phyloP scores from a whole-genome alignment of 1,140 invertebrate genomes.

The Drosophila saltans region DNA sequence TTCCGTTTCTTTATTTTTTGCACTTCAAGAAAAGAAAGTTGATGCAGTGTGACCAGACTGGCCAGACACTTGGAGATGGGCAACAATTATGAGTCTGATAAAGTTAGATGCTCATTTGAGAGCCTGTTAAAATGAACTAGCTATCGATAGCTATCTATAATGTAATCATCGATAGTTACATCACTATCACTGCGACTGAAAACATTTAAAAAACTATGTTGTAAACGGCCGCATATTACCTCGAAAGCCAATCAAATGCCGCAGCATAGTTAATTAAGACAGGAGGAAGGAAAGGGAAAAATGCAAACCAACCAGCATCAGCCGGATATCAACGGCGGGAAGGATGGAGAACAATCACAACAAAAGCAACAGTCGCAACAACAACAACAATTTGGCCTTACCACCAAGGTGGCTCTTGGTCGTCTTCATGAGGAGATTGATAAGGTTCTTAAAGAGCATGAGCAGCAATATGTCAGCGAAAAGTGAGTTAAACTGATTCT shows the following conservation, averaged over 20 bases:
- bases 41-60: constrained; percentile 30
- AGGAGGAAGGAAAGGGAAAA: constrained; percentile 13
- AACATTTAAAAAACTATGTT: constrained; percentile 7
- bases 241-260: constrained; percentile 1
- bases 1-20: constrained; percentile 44
- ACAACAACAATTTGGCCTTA: constrained; percentile 60
- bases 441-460: constrained; percentile 77
- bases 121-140: neutral
- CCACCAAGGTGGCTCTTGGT: constrained; percentile 83
- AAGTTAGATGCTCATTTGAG: neutral
- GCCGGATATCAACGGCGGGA: neutral
- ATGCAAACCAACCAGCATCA: constrained; percentile 8
- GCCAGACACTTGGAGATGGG: neutral
- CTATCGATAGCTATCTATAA: neutral
- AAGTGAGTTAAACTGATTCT: constrained; percentile 52
- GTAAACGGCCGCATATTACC: neutral
- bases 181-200: neutral
- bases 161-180: no score
- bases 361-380: constrained; percentile 14
- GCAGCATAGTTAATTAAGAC: neutral
- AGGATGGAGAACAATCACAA: neutral
- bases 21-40: constrained; percentile 74
- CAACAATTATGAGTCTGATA: neutral
- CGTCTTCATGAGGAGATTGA: constrained; percentile 83
- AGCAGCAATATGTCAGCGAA: constrained; percentile 58